Evolutionary conservation across 35 echinoderm and acorn worm genomes (phyloP).

Genomic region (Apostichopus parvimensis): DNA sequence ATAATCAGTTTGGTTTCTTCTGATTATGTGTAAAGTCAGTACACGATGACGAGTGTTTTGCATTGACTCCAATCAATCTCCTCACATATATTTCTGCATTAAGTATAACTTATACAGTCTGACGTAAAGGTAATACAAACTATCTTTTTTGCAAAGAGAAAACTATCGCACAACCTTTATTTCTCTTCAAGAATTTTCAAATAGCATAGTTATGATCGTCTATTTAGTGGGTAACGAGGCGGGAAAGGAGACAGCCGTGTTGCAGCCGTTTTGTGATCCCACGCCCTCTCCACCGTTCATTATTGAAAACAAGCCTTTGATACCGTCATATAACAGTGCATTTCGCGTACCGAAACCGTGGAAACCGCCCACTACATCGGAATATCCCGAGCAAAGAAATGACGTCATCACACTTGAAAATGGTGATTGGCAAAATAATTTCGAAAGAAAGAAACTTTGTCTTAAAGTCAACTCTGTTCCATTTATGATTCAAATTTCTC

Average conservation of each 20-base stretch:
- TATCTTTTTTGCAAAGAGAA: too few relatives aligned
- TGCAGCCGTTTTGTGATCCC: not conserved
- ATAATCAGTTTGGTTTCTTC: too few relatives aligned
- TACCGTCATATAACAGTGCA: conserved; percentile 8
- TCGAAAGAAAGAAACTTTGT: not conserved
- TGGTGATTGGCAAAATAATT: not conserved
- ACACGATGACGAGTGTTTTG: too few relatives aligned
- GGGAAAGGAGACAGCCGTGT: conserved; percentile 1
- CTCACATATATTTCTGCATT: too few relatives aligned
- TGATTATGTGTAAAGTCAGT: too few relatives aligned
- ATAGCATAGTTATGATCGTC: not conserved
- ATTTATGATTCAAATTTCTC: not conserved
- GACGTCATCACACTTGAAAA: not conserved
- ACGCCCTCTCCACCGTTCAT: not conserved
- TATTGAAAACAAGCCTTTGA: not conserved
- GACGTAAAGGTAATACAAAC: too few relatives aligned
- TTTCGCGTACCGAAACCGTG: not conserved
- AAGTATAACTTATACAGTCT: too few relatives aligned
- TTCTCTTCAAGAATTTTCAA: too few relatives aligned
- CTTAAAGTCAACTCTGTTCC: not conserved
- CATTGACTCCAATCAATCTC: too few relatives aligned
- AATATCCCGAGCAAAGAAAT: not conserved
- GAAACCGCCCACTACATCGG: not conserved
- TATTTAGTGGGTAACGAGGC: conserved; percentile 8
- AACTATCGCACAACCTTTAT: too few relatives aligned